These are phyloP conservation scores for Leuctra nigra DNA, from an alignment of 2,888 invertebrate genomes.

Conservation along the genomic window DNA sequence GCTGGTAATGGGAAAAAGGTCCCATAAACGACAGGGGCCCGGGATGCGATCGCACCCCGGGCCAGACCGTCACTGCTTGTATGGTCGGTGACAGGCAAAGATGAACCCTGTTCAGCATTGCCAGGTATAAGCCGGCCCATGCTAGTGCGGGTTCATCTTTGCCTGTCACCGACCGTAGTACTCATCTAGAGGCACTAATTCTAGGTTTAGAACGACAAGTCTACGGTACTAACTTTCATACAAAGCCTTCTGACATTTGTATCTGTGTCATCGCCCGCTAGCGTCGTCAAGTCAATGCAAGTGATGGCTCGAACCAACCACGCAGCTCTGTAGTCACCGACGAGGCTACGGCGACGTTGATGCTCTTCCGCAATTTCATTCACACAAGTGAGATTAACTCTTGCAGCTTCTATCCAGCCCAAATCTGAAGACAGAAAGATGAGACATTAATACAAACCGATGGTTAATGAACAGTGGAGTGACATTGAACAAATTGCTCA, in stretches of 20 bases:
- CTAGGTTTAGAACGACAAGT: too few relatives aligned
- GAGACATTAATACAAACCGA: neutral
- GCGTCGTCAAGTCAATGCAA: slow-evolving; percentile 88
- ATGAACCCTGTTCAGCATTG: too few relatives aligned
- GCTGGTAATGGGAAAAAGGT: too few relatives aligned
- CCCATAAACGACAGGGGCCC: too few relatives aligned
- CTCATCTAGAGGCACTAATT: too few relatives aligned
- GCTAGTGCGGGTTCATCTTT: too few relatives aligned
- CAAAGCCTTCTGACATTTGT: slow-evolving; percentile 77
- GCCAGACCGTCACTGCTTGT: too few relatives aligned
- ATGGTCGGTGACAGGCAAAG: too few relatives aligned
- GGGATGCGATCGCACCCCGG: too few relatives aligned
- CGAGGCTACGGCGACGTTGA: slow-evolving; percentile 33
- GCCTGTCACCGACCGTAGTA: too few relatives aligned
- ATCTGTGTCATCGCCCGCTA: slow-evolving; percentile 73
- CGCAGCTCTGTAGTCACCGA: slow-evolving; percentile 51
- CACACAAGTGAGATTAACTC: slow-evolving; percentile 51
- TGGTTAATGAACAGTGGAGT: neutral
- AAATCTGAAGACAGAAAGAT: slow-evolving; percentile 38
- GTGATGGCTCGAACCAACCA: slow-evolving; percentile 79
- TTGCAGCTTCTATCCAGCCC: slow-evolving; percentile 45
- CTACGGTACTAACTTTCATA: too few relatives aligned
- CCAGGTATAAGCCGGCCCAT: too few relatives aligned
- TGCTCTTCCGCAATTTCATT: slow-evolving; percentile 48
- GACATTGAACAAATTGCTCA: neutral